Evolutionary conservation across 2,797 vertebrate species (phyloP).

Genomic region (Sebastes vulpes): DNA sequence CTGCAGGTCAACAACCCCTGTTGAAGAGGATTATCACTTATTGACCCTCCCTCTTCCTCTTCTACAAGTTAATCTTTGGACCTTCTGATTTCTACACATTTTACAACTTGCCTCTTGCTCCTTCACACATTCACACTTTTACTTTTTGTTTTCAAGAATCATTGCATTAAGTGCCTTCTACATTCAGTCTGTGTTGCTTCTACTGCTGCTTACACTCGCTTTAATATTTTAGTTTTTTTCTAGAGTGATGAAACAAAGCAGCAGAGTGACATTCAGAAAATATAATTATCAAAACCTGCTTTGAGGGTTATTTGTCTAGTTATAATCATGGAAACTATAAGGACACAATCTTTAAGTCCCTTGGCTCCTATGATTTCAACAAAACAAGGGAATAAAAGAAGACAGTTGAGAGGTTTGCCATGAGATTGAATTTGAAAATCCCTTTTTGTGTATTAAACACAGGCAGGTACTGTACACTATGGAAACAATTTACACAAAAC

Average conservation of each 20-base stretch:
- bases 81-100: neutral
- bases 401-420: neutral
- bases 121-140: neutral
- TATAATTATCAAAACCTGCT: neutral
- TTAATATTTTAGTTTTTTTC: neutral
- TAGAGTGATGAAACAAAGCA: neutral
- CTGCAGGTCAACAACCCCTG: constrained; percentile 55
- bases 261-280: neutral
- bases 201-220: neutral
- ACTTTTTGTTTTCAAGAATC: neutral
- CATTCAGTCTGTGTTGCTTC: neutral
- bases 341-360: neutral
- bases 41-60: neutral
- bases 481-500: neutral
- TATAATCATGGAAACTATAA: neutral
- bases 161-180: neutral
- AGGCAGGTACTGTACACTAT: neutral
- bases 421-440: neutral
- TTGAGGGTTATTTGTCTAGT: neutral
- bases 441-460: neutral
- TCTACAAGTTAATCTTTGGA: neutral
- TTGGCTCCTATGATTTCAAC: neutral
- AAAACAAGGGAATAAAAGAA: neutral
- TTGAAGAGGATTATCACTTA: constrained; percentile 27
- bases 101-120: neutral